Conservation (phyloP, 2,888 invertebrate species). For the Rhagium mordax region DNA sequence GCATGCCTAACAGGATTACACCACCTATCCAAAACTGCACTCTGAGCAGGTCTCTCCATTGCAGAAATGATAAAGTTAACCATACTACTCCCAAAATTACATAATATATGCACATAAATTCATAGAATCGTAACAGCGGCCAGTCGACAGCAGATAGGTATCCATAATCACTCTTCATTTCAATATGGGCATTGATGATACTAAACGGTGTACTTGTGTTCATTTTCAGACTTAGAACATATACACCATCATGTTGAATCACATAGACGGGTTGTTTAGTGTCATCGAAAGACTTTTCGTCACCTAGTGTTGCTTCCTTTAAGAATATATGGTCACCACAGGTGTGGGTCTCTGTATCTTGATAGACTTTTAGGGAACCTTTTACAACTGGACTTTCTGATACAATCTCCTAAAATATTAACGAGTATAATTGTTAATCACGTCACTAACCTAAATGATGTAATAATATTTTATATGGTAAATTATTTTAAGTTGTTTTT, state of each 20-base stretch:
- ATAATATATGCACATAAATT: conserved; percentile 91
- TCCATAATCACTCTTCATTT: conserved; percentile 84
- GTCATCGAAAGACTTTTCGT: conserved; percentile 55
- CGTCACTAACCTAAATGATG: too few species aligned
- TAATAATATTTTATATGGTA: too few species aligned
- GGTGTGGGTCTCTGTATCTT: conserved; percentile 54
- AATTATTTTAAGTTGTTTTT: too few species aligned
- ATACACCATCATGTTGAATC: conserved; percentile 81
- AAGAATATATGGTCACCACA: conserved; percentile 66
- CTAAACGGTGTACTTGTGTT: conserved; percentile 70
- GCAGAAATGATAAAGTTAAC: conserved; percentile 86
- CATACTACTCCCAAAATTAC: conserved; percentile 86
- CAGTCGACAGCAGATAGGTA: conserved; percentile 92
- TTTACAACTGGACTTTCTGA: conserved; percentile 35
- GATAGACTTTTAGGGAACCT: conserved; percentile 50
- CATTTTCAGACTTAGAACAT: conserved; percentile 75
- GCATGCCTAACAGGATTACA: conserved; percentile 89
- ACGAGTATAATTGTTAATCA: conserved; percentile 3
- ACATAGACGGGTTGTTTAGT: conserved; percentile 70
- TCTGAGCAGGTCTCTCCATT: conserved; percentile 92
- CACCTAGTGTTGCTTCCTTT: conserved; percentile 57
- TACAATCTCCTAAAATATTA: conserved; percentile 49
- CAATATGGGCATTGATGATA: conserved; percentile 76
- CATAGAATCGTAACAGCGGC: conserved; percentile 92
- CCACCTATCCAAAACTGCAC: conserved; percentile 98